phyloP scores from a whole-genome alignment of 2,888 invertebrate genomes.

The Brachypalpus laphriformis region DNA sequence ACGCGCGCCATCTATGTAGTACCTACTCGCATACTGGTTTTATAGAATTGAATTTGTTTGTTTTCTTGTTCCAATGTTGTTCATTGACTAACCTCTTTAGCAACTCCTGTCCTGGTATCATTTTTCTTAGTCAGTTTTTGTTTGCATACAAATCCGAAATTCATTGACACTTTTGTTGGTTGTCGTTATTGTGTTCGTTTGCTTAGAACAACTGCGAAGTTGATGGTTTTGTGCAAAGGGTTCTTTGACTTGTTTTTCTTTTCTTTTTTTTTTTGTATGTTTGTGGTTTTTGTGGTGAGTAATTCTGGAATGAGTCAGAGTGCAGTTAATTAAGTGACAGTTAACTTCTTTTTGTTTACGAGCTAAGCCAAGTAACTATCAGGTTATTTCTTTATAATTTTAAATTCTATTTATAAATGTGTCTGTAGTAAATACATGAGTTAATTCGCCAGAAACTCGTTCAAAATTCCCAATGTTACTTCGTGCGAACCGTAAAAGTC shows the following conservation, averaged over 20 bases:
- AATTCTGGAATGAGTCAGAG: constrained; percentile 46
- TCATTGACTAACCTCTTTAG: constrained; percentile 4
- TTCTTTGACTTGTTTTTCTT: constrained; percentile 66
- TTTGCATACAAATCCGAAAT: constrained; percentile 63
- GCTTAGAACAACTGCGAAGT: background rate
- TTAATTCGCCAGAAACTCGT: background rate
- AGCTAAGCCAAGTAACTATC: background rate
- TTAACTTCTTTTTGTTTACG: constrained; percentile 28
- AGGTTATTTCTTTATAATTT: background rate
- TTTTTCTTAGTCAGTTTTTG: constrained; percentile 30
- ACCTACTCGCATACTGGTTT: background rate
- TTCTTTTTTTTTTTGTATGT: constrained; percentile 45
- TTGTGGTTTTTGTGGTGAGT: constrained; percentile 13
- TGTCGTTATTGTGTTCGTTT: background rate
- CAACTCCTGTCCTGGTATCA: constrained; percentile 17
- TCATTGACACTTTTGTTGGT: constrained; percentile 54
- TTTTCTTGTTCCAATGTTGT: constrained; percentile 27
- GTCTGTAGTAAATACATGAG: background rate
- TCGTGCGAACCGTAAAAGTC: background rate
- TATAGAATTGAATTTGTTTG: constrained; percentile 35
- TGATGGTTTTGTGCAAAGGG: constrained; percentile 41
- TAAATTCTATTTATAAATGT: constrained; percentile 27
- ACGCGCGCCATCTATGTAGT: no score
- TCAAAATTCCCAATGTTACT: background rate
- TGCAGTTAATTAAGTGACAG: constrained; percentile 45